Conservation (phyloP, 2,797 vertebrate species). For the Chloroceryle amazona region DNA sequence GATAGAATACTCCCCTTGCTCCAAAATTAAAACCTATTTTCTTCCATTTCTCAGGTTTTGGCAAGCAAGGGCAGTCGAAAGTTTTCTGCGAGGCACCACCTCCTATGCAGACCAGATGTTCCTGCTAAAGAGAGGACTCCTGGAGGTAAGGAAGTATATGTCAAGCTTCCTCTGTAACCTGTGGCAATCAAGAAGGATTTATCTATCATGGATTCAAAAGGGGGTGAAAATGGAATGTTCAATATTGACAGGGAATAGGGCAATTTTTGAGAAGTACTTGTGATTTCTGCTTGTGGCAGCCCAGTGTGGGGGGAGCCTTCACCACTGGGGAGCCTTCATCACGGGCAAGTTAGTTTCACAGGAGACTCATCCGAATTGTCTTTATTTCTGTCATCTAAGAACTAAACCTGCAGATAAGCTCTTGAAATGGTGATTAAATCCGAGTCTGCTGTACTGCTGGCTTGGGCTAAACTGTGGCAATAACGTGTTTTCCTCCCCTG, state of each 20-base stretch:
- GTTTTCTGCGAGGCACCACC: conserved; percentile 96
- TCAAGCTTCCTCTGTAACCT: not conserved
- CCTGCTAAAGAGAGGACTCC: conserved; percentile 93
- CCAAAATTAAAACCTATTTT: not conserved
- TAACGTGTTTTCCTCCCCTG: not conserved
- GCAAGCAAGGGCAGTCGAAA: conserved; percentile 98
- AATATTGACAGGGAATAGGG: not conserved
- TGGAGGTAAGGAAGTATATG: conserved; percentile 87
- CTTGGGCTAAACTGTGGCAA: not conserved
- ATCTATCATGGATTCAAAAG: not conserved
- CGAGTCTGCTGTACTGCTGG: not conserved
- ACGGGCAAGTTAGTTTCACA: not conserved
- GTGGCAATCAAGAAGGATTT: not conserved
- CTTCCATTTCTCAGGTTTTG: conserved; percentile 88
- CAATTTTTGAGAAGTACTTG: not conserved
- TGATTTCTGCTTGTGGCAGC: not conserved
- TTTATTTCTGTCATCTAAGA: not conserved
- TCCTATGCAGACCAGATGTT: conserved; percentile 99
- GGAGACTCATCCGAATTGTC: not conserved
- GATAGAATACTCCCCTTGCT: not conserved
- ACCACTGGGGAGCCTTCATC: not conserved
- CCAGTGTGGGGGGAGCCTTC: not conserved
- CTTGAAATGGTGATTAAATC: not conserved
- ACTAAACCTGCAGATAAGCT: not conserved
- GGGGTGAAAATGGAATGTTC: not conserved